These are phyloP conservation scores for Hippoglossus hippoglossus DNA, from an alignment of 2,797 vertebrate species.

Conservation along the genomic window DNA sequence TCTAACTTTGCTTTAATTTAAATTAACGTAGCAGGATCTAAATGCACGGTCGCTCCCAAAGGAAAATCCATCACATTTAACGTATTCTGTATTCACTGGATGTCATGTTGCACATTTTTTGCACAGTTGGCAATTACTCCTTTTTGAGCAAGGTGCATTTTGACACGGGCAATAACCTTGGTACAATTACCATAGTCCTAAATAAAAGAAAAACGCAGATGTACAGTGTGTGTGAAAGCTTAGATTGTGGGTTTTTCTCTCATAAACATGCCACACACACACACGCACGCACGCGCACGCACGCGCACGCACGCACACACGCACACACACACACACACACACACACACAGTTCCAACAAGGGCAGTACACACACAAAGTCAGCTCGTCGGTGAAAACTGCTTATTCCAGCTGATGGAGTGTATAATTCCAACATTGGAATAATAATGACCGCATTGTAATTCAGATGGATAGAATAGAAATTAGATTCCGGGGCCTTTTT, in stretches of 20 bases:
- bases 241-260: slow-evolving; percentile 25
- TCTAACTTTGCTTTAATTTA: slow-evolving; percentile 38
- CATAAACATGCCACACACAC: slow-evolving; percentile 25
- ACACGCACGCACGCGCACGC: neutral
- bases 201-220: slow-evolving; percentile 31
- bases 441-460: slow-evolving; percentile 81
- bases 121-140: slow-evolving; percentile 33
- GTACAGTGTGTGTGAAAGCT: slow-evolving; percentile 14
- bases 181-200: slow-evolving; percentile 25
- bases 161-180: slow-evolving; percentile 34
- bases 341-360: slow-evolving; percentile 35
- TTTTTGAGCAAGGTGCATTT: slow-evolving; percentile 36
- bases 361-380: slow-evolving; percentile 51
- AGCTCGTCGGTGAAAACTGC: slow-evolving; percentile 64
- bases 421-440: slow-evolving; percentile 79
- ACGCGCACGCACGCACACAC: too few relatives aligned
- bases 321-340: too few relatives aligned
- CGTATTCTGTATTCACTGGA: slow-evolving; percentile 26
- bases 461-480: slow-evolving; percentile 78
- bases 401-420: slow-evolving; percentile 78
- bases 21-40: slow-evolving; percentile 10
- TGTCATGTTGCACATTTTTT: slow-evolving; percentile 32
- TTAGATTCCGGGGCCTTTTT: slow-evolving; percentile 69
- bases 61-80: slow-evolving; percentile 42
- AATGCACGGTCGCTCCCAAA: slow-evolving; percentile 25